Evolutionary conservation across 2,113 vertebrate genomes (phyloP).

Genomic region (Rhipidura dahli): DNA sequence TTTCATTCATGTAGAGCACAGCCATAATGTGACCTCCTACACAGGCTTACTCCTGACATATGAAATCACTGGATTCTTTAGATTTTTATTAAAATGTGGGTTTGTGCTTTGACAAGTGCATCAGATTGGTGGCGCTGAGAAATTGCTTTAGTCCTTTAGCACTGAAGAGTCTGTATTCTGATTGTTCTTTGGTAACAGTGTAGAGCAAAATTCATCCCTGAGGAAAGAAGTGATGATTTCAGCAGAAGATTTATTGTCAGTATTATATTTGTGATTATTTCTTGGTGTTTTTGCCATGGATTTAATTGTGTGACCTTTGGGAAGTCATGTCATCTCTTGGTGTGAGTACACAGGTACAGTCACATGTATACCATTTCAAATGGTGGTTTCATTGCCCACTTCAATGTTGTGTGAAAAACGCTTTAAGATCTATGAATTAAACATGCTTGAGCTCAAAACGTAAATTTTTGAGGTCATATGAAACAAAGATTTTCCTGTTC

Average conservation of each 20-base stretch:
- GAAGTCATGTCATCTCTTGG: not conserved
- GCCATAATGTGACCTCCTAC: not conserved
- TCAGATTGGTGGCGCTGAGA: not conserved
- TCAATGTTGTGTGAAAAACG: not conserved
- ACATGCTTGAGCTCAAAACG: not conserved
- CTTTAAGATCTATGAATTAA: not conserved
- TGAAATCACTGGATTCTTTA: constrained; percentile 4
- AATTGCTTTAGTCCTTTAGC: not conserved
- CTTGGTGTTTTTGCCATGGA: not conserved
- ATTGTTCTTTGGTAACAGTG: not conserved
- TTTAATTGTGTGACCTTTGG: not conserved
- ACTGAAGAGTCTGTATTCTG: not conserved
- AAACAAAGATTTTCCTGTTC: not conserved
- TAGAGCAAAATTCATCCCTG: not conserved
- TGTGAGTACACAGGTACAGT: not conserved
- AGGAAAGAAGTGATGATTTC: not conserved
- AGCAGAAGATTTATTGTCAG: not conserved
- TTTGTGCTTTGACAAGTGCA: not conserved
- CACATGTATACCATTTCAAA: not conserved
- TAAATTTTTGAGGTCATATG: not conserved
- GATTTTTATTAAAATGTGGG: not conserved
- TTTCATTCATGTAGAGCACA: not conserved
- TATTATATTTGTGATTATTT: not conserved
- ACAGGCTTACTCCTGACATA: not conserved
- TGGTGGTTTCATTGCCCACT: not conserved